Evolutionary conservation across 2,888 invertebrate species (phyloP).

Genomic region (Thysanoteuthis rhombus): DNA sequence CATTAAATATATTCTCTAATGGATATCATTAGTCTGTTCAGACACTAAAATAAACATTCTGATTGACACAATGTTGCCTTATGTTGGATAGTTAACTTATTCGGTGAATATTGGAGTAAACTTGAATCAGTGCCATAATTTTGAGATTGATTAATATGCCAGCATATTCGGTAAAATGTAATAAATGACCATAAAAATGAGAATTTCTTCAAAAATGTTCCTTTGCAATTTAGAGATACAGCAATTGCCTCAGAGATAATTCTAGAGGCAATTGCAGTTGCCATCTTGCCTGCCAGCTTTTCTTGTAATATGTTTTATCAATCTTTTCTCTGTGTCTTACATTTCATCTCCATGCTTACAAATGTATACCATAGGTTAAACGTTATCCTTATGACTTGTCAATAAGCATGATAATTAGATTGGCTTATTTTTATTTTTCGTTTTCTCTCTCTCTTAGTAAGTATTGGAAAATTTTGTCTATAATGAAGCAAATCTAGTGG

Average conservation of each 20-base stretch:
- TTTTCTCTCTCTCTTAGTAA: not conserved
- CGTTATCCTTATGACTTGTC: not conserved
- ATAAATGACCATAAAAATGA: not conserved
- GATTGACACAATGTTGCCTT: too few relatives aligned
- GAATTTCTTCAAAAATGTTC: not conserved
- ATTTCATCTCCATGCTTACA: not conserved
- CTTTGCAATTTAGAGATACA: not conserved
- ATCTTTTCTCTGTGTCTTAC: not conserved
- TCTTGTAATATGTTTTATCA: conserved; percentile 12
- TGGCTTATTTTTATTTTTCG: not conserved
- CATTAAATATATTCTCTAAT: too few relatives aligned
- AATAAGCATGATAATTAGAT: conserved; percentile 12
- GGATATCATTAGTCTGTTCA: too few relatives aligned
- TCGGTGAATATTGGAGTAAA: too few relatives aligned
- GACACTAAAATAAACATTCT: too few relatives aligned
- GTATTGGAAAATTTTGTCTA: not conserved
- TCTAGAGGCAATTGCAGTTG: not conserved
- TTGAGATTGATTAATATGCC: too few relatives aligned
- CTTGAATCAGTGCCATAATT: too few relatives aligned
- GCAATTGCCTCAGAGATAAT: not conserved
- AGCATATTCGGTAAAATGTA: too few relatives aligned
- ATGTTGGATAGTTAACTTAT: too few relatives aligned
- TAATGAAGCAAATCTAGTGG: not conserved
- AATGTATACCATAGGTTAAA: not conserved
- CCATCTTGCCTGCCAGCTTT: not conserved